Conservation (phyloP, 2,797 vertebrate genomes). For the Sebastes minor region DNA sequence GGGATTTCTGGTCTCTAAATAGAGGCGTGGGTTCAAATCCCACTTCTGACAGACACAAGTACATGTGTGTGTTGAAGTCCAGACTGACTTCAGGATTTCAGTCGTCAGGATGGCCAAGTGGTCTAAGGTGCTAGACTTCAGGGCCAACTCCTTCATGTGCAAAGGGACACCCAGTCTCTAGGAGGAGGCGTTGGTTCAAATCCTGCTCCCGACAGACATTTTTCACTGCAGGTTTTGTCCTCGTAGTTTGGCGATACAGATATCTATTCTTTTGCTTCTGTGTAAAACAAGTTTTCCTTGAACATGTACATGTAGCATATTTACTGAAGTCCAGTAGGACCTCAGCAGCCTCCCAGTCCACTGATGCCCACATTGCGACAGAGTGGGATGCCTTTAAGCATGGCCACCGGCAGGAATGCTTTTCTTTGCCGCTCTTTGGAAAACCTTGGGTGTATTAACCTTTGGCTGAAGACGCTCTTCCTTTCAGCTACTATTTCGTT, state of each 20-base stretch:
- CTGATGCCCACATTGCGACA: too few relatives aligned
- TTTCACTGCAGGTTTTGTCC: not conserved
- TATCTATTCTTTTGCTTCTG: not conserved
- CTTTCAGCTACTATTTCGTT: too few relatives aligned
- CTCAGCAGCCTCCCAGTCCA: too few relatives aligned
- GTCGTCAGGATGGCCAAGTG: not conserved
- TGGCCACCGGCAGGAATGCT: too few relatives aligned
- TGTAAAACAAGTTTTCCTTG: not conserved
- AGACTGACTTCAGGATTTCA: too few relatives aligned
- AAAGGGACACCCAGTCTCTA: not conserved
- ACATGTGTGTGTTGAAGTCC: accelerated
- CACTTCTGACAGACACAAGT: slow-evolving; percentile 6
- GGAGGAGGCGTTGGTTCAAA: not conserved
- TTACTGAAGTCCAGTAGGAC: not conserved
- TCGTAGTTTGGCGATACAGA: not conserved
- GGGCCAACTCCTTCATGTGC: not conserved
- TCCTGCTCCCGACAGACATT: not conserved
- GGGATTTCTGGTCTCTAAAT: not conserved
- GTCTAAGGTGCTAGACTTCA: not conserved
- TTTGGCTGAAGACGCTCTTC: too few relatives aligned
- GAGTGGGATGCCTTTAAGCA: too few relatives aligned
- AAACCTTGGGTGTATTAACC: too few relatives aligned
- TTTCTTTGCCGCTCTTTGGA: too few relatives aligned
- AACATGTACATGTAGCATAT: not conserved
- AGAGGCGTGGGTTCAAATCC: slow-evolving; percentile 44